Conservation (phyloP, 2,113 vertebrate species). For the Morphnarchus princeps region DNA sequence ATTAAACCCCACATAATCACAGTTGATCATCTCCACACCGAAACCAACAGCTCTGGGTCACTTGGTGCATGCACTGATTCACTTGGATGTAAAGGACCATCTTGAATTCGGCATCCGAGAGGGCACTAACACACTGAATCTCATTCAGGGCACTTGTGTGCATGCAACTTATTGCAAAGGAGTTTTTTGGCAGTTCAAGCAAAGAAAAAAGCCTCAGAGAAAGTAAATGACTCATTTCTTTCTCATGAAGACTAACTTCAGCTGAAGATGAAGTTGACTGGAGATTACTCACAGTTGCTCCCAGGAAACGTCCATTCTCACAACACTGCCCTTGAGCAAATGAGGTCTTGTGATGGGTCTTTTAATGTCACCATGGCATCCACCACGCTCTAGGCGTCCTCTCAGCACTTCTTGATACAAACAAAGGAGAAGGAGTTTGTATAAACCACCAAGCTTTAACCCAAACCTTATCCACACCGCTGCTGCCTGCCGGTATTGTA, state of each 20-base stretch:
- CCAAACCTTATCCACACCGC: neutral
- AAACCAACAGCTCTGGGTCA: neutral
- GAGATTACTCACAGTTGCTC: neutral
- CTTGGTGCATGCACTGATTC: neutral
- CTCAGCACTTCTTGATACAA: neutral
- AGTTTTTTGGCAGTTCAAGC: neutral
- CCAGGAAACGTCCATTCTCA: rapidly evolving
- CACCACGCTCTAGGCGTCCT: neutral
- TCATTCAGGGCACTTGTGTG: neutral
- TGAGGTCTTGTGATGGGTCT: neutral
- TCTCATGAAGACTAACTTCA: neutral
- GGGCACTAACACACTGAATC: neutral
- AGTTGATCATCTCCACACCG: neutral
- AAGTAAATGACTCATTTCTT: neutral
- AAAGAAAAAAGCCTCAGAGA: neutral
- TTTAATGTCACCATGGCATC: neutral
- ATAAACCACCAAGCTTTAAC: neutral
- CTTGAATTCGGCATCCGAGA: neutral
- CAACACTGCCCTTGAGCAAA: neutral
- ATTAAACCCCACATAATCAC: neutral
- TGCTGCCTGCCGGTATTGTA: neutral
- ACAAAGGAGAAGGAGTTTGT: neutral
- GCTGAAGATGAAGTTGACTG: neutral
- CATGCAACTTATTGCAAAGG: neutral
- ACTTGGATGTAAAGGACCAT: neutral